Base-by-base conservation (phyloP, 23 tunicate species). In the Clavelina lepadiformis region DNA sequence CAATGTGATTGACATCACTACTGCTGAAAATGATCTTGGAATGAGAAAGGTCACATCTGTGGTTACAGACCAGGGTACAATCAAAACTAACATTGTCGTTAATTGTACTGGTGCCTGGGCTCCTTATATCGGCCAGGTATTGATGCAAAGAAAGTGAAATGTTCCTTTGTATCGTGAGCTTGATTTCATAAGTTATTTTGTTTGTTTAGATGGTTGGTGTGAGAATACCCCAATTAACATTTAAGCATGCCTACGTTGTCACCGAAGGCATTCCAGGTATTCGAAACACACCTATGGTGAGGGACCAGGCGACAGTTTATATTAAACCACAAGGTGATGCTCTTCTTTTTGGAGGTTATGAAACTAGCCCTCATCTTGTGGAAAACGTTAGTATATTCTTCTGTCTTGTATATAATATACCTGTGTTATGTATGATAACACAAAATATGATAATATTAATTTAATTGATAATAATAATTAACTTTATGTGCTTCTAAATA, bases 271-370 rank as follows among this genome's bases (percentile, higher is more conserved):
- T 85, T 11, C 45, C 57, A 46, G 94, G 94, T 3, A 85, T 85
- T 29, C 35, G 56, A 19, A 56, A 33, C 46, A 63, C 75, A 7
- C 94, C 94, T 5, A 81, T 77, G 53, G 36, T 85, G 21, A 81
- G 62, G 32, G 94, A 85, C 38, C 80, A 72, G 21, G 37, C 45
- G 5, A 45, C 78, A 2, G 64, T 84, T 28, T 84, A 84, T 33
- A 65, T 64, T 5, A 84, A 84, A 56, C 78, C 83, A 46, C 93
- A 84, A 63, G 83, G 83, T n/a, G 74, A 75, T 70, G 83, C 93
- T 30, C n/a, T 84, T 53, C 78, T 67, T 38, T 84, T 84, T 63
- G 93, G 93, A 0, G 93, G 93, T 13, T 84, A 84, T 77, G 93
- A 84, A 30, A 20, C 33, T 15, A 71, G 66, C 45, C 79, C 83